These are phyloP conservation scores for Pristis pectinata DNA, from an alignment of 2,797 vertebrate genomes.

Conservation along the genomic window DNA sequence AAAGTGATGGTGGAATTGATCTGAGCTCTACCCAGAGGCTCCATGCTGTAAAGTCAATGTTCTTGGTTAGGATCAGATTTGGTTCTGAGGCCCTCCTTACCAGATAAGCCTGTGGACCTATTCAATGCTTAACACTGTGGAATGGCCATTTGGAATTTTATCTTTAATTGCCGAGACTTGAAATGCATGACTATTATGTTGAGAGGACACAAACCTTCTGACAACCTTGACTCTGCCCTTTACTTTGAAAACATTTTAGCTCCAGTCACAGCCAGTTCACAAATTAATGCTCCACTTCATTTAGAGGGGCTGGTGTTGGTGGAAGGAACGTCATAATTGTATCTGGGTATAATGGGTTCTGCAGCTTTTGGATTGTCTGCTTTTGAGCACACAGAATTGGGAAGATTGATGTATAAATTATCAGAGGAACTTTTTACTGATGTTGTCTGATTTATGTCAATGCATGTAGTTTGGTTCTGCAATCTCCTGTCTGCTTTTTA, in stretches of 20 bases:
- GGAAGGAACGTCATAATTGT: not conserved
- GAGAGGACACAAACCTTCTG: not conserved
- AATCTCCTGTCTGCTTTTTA: not conserved
- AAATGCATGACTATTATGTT: not conserved
- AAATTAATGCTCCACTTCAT: not conserved
- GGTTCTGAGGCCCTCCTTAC: not conserved
- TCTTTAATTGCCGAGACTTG: not conserved
- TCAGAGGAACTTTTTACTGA: not conserved
- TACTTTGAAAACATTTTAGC: not conserved
- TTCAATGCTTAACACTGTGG: not conserved
- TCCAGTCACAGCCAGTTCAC: not conserved
- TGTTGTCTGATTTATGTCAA: not conserved
- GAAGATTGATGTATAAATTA: conserved; percentile 1
- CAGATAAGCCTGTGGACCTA: not conserved
- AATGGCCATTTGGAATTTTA: not conserved
- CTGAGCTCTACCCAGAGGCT: not conserved
- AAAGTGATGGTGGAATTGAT: not conserved
- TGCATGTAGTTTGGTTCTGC: not conserved
- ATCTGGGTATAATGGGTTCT: not conserved
- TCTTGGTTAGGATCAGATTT: not conserved
- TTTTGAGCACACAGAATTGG: not conserved
- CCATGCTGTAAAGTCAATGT: not conserved
- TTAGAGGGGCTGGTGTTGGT: too few species aligned
- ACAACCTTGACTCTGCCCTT: not conserved
- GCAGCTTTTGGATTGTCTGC: not conserved